Percentiles rank a stretch among this genome's conserved stretches.
Evolutionary conservation across 2,888 invertebrate genomes (phyloP).

Genomic region (Agrotis clavis): DNA sequence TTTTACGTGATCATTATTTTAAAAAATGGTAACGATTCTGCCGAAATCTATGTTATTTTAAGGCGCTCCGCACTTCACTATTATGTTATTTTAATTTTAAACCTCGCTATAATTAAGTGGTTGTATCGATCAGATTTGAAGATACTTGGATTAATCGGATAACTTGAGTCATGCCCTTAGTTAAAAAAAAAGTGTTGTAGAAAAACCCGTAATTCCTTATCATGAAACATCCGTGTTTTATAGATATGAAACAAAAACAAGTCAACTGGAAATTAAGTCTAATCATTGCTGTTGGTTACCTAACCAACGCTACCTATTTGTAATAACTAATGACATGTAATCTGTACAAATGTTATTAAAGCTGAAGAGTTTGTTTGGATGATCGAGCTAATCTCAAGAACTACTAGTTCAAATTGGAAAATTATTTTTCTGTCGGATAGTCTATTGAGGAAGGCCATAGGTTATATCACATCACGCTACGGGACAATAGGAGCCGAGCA

Average conservation of each 20-base stretch:
- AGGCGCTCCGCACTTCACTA: too few relatives aligned
- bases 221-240: neutral
- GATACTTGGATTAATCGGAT: neutral
- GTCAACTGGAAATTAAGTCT: neutral
- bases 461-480: too few relatives aligned
- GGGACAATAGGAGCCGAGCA: too few relatives aligned
- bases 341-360: neutral
- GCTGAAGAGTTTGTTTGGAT: too few relatives aligned
- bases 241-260: slow-evolving; percentile 7
- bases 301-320: neutral
- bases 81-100: too few relatives aligned
- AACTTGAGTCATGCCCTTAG: neutral
- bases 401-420: too few relatives aligned
- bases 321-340: neutral
- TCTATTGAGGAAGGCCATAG: too few relatives aligned
- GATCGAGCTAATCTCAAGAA: too few relatives aligned
- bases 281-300: neutral
- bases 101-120: neutral
- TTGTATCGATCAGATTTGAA: neutral
- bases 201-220: slow-evolving; percentile 18
- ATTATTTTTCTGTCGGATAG: too few relatives aligned
- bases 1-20: too few relatives aligned
- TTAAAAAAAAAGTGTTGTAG: neutral
- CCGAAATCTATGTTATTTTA: too few relatives aligned
- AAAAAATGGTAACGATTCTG: too few relatives aligned